Evolutionary conservation across 1,140 invertebrate genomes (phyloP), one percentile per base, ranked within the genome.

Genomic region (Drosophila novamexicana): DNA sequence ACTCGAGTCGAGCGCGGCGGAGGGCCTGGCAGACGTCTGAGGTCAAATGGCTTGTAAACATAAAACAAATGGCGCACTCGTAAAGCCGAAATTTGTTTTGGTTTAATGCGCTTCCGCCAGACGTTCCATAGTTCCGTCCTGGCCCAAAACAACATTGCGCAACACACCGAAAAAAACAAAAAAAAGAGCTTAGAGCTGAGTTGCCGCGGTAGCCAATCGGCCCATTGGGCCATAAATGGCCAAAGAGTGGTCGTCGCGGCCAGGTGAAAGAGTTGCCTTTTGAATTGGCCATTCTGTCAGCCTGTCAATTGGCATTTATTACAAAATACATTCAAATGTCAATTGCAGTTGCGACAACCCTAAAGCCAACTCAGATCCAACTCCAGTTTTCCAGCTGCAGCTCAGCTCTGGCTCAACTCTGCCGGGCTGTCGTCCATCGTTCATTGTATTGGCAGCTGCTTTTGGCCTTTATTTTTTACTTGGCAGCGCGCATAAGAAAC

Each of bases 261-360:
- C 80, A 83, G 76, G 80, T 83, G 77, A 80, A 81, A 75, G 47
- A 73, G 45, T 67, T 65, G 65, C 68, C 67, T 36, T 47, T 59
- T 74, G 40, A 42, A 56, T 58, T 58, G 54, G 63, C 34, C 74
- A 84, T 61, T 68, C 81, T 86, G 82, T 80, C 79, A 71, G 84
- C 57, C 73, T 88, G 83, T 88, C 83, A 83, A 71, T 71, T 88
- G 83, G 58, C 83, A 88, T 85, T 81, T 86, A 81, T 78, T 85
- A 81, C 81, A 86, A 85, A 85, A 86, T 82, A 86, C 81, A 85
- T 88, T 88, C 78, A 88, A 88, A 89, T 88, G 83, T 88, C 83
- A 86, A 45, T 65, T 77, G 34, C 34, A 37, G 45, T 47, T 18
- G 45, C 56, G 56, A 45, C 42, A 47, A 36, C 42, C 57, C 57